These are phyloP conservation scores for Caenorhabditis auriculariae DNA, from an alignment of 2,888 invertebrate genomes.

Conservation along the genomic window DNA sequence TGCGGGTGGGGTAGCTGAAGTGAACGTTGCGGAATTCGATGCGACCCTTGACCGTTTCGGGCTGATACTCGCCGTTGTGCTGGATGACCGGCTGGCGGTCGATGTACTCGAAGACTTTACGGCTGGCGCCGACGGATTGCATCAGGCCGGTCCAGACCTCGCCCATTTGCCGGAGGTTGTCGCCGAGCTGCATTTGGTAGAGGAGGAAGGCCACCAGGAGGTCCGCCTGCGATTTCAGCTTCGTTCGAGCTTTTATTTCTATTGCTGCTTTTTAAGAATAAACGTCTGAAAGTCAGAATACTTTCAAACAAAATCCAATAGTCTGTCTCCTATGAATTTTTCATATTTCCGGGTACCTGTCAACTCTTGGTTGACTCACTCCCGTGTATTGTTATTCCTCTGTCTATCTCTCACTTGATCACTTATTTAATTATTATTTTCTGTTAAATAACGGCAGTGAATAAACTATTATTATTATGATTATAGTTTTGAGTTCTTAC, in stretches of 20 bases:
- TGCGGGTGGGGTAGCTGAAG: slow-evolving; percentile 83
- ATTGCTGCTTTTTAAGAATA: neutral
- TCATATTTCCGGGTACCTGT: too few relatives aligned
- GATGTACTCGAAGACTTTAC: slow-evolving; percentile 65
- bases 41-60: slow-evolving; percentile 68
- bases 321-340: too few relatives aligned
- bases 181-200: slow-evolving; percentile 66
- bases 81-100: slow-evolving; percentile 63
- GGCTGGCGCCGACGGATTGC: slow-evolving; percentile 66
- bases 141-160: slow-evolving; percentile 66
- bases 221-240: too few relatives aligned
- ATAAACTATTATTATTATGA: too few relatives aligned
- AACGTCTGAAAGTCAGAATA: neutral
- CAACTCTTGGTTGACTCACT: too few relatives aligned
- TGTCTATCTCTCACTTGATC: neutral
- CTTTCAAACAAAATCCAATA: too few relatives aligned
- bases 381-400: too few relatives aligned
- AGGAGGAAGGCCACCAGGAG: slow-evolving; percentile 66
- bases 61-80: slow-evolving; percentile 33
- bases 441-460: too few relatives aligned
- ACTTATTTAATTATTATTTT: neutral
- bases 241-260: slow-evolving; percentile 17
- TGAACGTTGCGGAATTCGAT: slow-evolving; percentile 76
- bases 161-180: slow-evolving; percentile 63
- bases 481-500: neutral